Base-by-base conservation (phyloP, 2,797 vertebrate species). In the Dendrocincla fuliginosa region DNA sequence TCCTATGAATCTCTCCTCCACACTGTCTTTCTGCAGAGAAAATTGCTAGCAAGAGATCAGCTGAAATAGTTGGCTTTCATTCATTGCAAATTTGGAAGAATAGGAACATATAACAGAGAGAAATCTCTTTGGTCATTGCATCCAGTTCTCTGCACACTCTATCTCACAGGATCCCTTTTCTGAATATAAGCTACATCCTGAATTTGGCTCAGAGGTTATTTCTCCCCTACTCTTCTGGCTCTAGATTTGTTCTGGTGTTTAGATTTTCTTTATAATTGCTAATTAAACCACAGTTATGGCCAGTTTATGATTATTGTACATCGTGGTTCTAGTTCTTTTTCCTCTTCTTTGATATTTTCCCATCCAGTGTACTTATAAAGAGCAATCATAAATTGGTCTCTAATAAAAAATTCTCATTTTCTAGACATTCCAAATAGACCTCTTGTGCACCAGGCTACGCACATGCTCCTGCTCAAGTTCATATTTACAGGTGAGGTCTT, bases 151-250 rank as follows among this genome's bases (percentile, higher is more conserved):
- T 67, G 35, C 6, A 24, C 3, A 4, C 1, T 30, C 13, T 20
- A 3, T 53, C 25, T 84, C 35, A 55, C 11, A 65, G 14, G 22
- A 76, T 76, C 10, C 11, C 8, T 75, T 73, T 73, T 41, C 1
- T 9, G 33, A 69, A 41, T 7, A n/a, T 6, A 50, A 69, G 3
- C 2, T 61, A 6, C 0, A 0, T 17, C 20, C 39, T 70, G 20
- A 84, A 87, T 63, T 33, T 39, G 35, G 9, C 41, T 86, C n/a
- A 49, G 55, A 61, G 7, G 7, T 33, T 3, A 37, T 73, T 63
- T 87, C 10, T 11, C 5, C 9, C 5, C 17, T 13, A 8, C 15
- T 25, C 2, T 46, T 78, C 30, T 23, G 28, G 12, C 20, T 81
- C 30, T 68, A 65, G 14, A 50, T 53, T 49, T 90, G 15, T 17